Base-by-base conservation (phyloP, 1,140 invertebrate genomes). In the Drosophila virilis region DNA sequence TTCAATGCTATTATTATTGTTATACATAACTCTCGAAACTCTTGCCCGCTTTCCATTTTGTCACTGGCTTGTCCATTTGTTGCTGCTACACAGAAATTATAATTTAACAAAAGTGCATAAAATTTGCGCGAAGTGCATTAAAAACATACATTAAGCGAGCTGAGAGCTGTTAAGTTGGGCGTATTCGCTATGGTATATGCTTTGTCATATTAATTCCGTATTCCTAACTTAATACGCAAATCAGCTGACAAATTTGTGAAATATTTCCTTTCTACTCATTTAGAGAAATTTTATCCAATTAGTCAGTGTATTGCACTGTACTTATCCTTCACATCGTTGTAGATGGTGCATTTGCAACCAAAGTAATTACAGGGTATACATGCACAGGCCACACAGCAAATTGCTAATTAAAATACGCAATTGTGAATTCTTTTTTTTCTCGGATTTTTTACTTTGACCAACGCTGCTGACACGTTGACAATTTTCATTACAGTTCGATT, bases 401-500 rank as follows among this genome's bases (percentile, higher is more conserved):
- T 81, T 75, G 82, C 71, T 81, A 86, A 85, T 85, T 85, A 86
- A 85, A 85, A 85, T 85, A 22, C 74, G 57, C 65, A 42, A 77
- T 74, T 84, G 74, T 58, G 37, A 38, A 57, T 42, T 22, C 12
- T 7, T 42, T 62, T 62, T 75, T 38, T 46, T 54, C n/a, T 65
- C 42, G 51, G 10, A 22, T 22, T 13, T 52, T 61, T 61, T 13
- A 32, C 65, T 46, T 57, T 83, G 59, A 48, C 45, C 40, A 54
- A 42, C 46, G 37, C 17, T 12, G 46, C 43, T 68, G 82, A 70
- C 65, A 81, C 62, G 78, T 62, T 85, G 62, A 86, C 74, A 74
- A 78, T 75, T 81, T 81, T 78, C 78, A 85, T 86, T 86, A 74
- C 82, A 75, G 81, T 85, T 85, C 81, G 81, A 85, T 85, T 81